A percentile compares a stretch with the other conserved stretches of the same genome.
Evolutionary conservation across 2,888 invertebrate species (phyloP).

Genomic region (Himalopsyche japonica): DNA sequence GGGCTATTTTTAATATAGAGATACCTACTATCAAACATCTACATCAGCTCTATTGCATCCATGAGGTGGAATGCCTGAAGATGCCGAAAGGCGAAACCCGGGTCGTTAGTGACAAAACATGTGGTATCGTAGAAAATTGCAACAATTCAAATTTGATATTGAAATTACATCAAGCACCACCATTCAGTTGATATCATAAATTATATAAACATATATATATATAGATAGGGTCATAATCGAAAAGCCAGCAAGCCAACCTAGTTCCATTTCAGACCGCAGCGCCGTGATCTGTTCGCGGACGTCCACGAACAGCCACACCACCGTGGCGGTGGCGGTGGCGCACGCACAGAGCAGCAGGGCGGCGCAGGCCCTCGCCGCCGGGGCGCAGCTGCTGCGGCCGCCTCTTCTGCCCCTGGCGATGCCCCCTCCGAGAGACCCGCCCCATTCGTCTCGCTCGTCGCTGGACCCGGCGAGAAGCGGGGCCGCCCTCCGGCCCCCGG

Average conservation of each 20-base stretch:
- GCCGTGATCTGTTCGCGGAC: conserved; percentile 68
- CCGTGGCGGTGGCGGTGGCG: conserved; percentile 66
- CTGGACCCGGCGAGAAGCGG: conserved; percentile 68
- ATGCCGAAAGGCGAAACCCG: too few relatives aligned
- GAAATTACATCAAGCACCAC: too few relatives aligned
- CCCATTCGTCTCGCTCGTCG: conserved; percentile 60
- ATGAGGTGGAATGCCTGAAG: too few relatives aligned
- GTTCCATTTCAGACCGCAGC: conserved; percentile 66
- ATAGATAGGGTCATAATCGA: background rate
- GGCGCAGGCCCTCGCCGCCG: conserved; percentile 63
- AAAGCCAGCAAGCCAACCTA: conserved; percentile 55
- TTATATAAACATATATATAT: too few relatives aligned
- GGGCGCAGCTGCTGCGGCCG: conserved; percentile 51
- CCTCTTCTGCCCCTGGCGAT: conserved; percentile 42
- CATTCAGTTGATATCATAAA: too few relatives aligned
- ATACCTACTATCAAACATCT: too few relatives aligned
- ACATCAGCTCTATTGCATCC: too few relatives aligned
- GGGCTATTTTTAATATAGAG: too few relatives aligned
- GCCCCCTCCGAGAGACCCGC: conserved; percentile 37
- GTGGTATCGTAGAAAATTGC: too few relatives aligned
- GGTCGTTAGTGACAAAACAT: too few relatives aligned
- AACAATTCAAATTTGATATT: too few relatives aligned
- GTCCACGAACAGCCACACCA: conserved; percentile 70
- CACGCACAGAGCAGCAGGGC: conserved; percentile 65
- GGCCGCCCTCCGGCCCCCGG: conserved; percentile 53